phyloP scores from a whole-genome alignment of 2,888 invertebrate genomes.

The Pycnomerus fuliginosus region DNA sequence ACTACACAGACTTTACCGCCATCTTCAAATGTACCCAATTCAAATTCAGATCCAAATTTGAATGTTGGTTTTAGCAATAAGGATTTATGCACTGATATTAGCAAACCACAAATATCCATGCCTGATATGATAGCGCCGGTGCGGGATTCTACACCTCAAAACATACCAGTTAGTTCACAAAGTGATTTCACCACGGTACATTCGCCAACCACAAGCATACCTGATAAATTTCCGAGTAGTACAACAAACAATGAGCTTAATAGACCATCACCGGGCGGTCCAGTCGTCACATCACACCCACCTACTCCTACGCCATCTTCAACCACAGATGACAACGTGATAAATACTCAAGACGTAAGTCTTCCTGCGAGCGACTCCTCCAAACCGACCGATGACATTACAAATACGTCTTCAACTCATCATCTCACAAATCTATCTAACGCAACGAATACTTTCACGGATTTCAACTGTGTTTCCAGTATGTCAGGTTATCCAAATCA shows the following conservation, averaged over 20 bases:
- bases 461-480: constrained; percentile 50
- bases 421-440: too few species aligned
- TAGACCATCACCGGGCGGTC: constrained; percentile 38
- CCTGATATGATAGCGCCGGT: constrained; percentile 36
- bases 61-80: constrained; percentile 44
- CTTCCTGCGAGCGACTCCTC: constrained; percentile 47
- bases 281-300: constrained; percentile 48
- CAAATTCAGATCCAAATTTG: constrained; percentile 34
- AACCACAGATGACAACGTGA: constrained; percentile 51
- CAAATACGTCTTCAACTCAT: too few species aligned
- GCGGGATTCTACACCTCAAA: constrained; percentile 38
- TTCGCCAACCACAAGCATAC: constrained; percentile 47
- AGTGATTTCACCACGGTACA: constrained; percentile 42
- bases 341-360: constrained; percentile 47
- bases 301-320: constrained; percentile 51
- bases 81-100: constrained; percentile 44
- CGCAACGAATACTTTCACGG: constrained; percentile 48
- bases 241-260: constrained; percentile 46
- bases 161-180: constrained; percentile 24
- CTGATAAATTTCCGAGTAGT: constrained; percentile 50
- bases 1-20: constrained; percentile 45
- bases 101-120: constrained; percentile 34
- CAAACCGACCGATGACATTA: constrained; percentile 45
- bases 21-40: constrained; percentile 38
- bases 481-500: constrained; percentile 49